phyloP scores from a whole-genome alignment of 2,113 vertebrate genomes.

The Mola mola region DNA sequence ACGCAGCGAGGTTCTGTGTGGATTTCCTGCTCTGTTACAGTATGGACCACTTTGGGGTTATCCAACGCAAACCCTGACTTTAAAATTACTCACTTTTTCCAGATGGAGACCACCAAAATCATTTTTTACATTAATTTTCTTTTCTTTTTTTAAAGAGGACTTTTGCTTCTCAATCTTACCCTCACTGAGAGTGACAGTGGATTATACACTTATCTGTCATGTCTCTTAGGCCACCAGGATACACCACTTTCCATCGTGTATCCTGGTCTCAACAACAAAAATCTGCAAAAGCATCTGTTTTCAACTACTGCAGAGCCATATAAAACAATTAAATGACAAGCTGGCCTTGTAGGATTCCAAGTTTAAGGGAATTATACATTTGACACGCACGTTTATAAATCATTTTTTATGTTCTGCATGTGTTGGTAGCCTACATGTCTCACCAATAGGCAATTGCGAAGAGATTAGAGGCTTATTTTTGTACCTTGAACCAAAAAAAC shows the following conservation, averaged over 20 bases:
- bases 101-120: slow-evolving; percentile 9
- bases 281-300: slow-evolving; percentile 17
- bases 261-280: no score
- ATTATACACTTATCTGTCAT: background rate
- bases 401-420: slow-evolving; percentile 20
- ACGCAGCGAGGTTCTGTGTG: slow-evolving; percentile 34
- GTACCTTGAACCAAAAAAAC: slow-evolving; percentile 36
- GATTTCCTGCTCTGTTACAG: slow-evolving; percentile 43
- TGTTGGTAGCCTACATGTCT: slow-evolving; percentile 35
- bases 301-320: background rate
- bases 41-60: slow-evolving; percentile 15
- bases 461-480: slow-evolving; percentile 40
- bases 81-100: slow-evolving; percentile 1
- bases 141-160: no score
- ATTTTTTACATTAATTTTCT: background rate
- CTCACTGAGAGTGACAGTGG: no score
- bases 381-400: slow-evolving; percentile 11
- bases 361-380: slow-evolving; percentile 6
- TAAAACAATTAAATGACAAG: background rate
- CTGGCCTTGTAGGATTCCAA: background rate
- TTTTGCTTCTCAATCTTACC: no score
- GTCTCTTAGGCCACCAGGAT: background rate
- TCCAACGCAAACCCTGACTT: slow-evolving; percentile 9
- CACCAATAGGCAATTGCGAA: slow-evolving; percentile 24
- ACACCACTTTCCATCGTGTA: background rate